Evolutionary conservation across 1,140 invertebrate species (phyloP).

Genomic region (Myzus persicae): DNA sequence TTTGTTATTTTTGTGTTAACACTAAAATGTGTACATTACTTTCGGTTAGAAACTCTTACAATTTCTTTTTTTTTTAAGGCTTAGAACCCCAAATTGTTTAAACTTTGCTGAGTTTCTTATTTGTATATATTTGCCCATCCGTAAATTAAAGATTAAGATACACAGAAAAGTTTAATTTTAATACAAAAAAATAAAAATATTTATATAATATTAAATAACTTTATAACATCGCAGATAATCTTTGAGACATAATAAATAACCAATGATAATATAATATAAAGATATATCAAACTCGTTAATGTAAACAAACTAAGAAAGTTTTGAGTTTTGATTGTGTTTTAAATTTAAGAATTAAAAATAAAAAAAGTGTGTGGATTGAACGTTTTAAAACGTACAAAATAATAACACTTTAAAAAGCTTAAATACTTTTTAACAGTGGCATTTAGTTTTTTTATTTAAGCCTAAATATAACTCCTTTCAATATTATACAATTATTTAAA

Average conservation of each 20-base stretch:
- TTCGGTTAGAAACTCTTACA: no score
- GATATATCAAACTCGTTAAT: background rate
- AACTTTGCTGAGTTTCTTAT: background rate
- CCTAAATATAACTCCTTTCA: background rate
- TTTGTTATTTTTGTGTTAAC: no score
- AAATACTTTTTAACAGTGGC: background rate
- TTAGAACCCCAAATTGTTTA: background rate
- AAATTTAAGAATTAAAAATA: background rate
- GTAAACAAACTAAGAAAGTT: background rate
- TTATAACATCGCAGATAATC: no score
- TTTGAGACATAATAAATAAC: background rate
- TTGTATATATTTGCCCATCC: background rate
- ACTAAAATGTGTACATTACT: no score
- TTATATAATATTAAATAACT: no score
- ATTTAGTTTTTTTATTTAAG: background rate
- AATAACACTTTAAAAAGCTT: background rate
- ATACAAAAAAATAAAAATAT: no score
- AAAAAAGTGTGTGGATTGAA: background rate
- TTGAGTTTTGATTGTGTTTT: conserved; percentile 19
- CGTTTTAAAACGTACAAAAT: background rate
- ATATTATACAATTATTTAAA: no score
- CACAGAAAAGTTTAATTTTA: background rate
- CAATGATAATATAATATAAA: background rate
- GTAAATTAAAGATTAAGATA: background rate
- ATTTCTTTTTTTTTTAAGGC: background rate